phyloP scores from a whole-genome alignment of 2,797 vertebrate species.

The Rhynchotus rufescens region DNA sequence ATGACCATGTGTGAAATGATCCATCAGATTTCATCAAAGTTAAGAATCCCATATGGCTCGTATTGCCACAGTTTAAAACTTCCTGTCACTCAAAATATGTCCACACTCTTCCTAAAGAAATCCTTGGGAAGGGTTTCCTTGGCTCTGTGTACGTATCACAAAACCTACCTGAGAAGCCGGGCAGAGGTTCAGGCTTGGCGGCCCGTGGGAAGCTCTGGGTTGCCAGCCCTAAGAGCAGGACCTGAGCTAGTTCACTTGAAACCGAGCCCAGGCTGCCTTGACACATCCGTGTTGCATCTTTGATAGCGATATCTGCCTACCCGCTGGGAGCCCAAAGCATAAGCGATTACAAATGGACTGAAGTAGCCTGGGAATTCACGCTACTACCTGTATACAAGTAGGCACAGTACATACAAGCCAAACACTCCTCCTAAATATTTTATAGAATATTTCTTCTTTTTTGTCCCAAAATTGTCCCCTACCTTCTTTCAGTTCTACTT shows the following conservation, averaged over 20 bases:
- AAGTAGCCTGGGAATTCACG: not conserved
- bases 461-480: not conserved
- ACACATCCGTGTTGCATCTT: not conserved
- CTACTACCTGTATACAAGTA: not conserved
- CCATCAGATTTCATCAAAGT: constrained; percentile 63
- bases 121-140: not conserved
- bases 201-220: not conserved
- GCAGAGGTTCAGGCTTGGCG: not conserved
- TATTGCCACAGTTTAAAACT: constrained; percentile 34
- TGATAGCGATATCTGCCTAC: not conserved
- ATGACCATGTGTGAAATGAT: constrained; percentile 63
- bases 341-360: not conserved
- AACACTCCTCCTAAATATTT: not conserved
- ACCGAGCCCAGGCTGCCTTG: not conserved
- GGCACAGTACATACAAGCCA: not conserved
- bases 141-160: not conserved
- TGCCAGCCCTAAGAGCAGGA: not conserved
- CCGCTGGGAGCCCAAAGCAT: not conserved
- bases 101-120: not conserved
- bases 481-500: not conserved
- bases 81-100: not conserved
- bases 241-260: not conserved
- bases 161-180: not conserved
- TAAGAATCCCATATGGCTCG: constrained; percentile 58
- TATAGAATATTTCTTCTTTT: not conserved